phyloP scores from a whole-genome alignment of 2,797 vertebrate species.

The Siniperca scherzeri region DNA sequence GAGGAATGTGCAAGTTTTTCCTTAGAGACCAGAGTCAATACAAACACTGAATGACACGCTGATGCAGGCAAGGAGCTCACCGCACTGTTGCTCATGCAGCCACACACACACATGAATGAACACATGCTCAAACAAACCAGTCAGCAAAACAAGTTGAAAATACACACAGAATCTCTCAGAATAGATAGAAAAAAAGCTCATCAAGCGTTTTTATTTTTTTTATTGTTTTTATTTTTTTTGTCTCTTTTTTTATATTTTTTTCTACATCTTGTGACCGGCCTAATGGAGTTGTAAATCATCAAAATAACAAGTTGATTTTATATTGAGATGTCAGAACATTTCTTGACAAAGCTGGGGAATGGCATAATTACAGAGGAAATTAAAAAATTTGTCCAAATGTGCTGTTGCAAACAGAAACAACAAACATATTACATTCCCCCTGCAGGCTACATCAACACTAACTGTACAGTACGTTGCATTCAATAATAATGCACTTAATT shows the following conservation, averaged over 20 bases:
- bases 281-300: slow-evolving; percentile 77
- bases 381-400: slow-evolving; percentile 65
- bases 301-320: slow-evolving; percentile 73
- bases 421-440: slow-evolving; percentile 69
- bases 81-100: slow-evolving; percentile 46
- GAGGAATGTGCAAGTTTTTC: slow-evolving; percentile 74
- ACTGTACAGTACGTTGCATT: slow-evolving; percentile 60
- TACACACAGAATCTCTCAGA: slow-evolving; percentile 47
- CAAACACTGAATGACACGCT: slow-evolving; percentile 75
- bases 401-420: slow-evolving; percentile 66
- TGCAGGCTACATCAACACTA: slow-evolving; percentile 59
- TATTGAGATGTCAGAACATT: slow-evolving; percentile 63
- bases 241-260: slow-evolving; percentile 36
- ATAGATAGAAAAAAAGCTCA: slow-evolving; percentile 33
- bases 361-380: slow-evolving; percentile 75
- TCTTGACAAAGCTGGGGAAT: slow-evolving; percentile 52
- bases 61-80: slow-evolving; percentile 63
- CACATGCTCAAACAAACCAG: slow-evolving; percentile 29
- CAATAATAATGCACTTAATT: slow-evolving; percentile 76
- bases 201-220: slow-evolving; percentile 27
- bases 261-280: slow-evolving; percentile 48
- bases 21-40: slow-evolving; percentile 80
- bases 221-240: neutral
- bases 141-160: slow-evolving; percentile 59
- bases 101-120: slow-evolving; percentile 36